These are phyloP conservation scores for Drosophila prosaltans DNA, from an alignment of 1,140 invertebrate genomes.

Conservation along the genomic window DNA sequence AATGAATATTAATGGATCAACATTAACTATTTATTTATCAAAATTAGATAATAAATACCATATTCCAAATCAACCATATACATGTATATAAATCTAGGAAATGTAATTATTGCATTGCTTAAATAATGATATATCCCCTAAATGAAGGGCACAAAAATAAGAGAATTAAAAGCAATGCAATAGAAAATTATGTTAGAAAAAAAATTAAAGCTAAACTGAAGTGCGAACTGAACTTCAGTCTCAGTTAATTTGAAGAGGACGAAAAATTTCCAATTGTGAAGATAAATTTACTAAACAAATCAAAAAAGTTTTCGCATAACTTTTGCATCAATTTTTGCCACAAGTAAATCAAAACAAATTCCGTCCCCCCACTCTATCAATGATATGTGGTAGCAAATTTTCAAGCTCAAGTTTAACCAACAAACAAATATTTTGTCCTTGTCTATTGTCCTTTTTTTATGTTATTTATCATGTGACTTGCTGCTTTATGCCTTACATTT, in stretches of 20 bases:
- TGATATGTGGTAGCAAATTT: constrained; percentile 34
- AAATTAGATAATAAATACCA: too few relatives aligned
- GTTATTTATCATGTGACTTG: constrained; percentile 67
- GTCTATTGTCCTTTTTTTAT: constrained; percentile 31
- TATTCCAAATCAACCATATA: too few relatives aligned
- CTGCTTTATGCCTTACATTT: constrained; percentile 46
- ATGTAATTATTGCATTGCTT: too few relatives aligned
- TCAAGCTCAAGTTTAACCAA: constrained; percentile 65
- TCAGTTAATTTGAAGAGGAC: constrained; percentile 65
- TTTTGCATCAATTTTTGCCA: constrained; percentile 64
- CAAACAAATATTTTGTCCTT: constrained; percentile 28
- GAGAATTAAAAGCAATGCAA: constrained; percentile 44
- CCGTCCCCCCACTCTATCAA: background rate
- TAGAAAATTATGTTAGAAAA: constrained; percentile 37
- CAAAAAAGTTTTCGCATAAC: constrained; percentile 80
- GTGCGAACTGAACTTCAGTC: constrained; percentile 51
- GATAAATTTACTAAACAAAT: constrained; percentile 80
- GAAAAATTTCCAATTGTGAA: constrained; percentile 51
- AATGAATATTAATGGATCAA: too few relatives aligned
- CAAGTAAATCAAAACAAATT: constrained; percentile 62
- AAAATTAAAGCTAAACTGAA: constrained; percentile 28
- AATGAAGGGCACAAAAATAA: constrained; percentile 17
- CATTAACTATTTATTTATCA: too few relatives aligned
- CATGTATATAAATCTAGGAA: too few relatives aligned
- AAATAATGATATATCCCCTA: background rate